Evolutionary conservation across 2,797 vertebrate genomes (phyloP), one percentile per base, ranked within the genome.

Genomic region (Urophycis tenuis): DNA sequence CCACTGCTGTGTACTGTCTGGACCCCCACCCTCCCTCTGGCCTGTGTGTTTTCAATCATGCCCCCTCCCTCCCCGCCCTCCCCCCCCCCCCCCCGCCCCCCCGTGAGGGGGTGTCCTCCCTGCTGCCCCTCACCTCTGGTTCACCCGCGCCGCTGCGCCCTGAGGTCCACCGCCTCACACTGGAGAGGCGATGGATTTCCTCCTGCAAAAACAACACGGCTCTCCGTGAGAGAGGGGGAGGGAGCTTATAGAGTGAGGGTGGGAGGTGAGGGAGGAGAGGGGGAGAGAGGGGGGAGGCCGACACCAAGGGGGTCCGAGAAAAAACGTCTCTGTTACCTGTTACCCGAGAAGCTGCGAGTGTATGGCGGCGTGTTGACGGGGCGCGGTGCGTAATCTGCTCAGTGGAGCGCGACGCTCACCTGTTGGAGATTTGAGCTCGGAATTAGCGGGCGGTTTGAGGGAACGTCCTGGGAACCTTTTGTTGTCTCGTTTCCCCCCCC

Each of bases 41-140:
- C 49, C 34, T 73, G 45, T 80, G 79, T 79, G 80, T 84, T 84
- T 85, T 87, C 78, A 85, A 75, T 86, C 78, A 85, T 32, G 41
- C 29, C 17, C 25, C 74, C 73, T 7, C 49, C n/a, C n/a, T n/a
- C n/a, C n/a, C n/a, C n/a, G n/a, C 30, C 36, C 32, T 6, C 60
- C 60, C 77, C 60, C 34, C 3, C 34, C 34, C 34, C 34, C 34
- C 17, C 19, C 45, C 53, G 9, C 5, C 53, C 53, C 53, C 79
- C 74, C 36, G 69, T 72, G n/a, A 60, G 75, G 78, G 77, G 80
- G 70, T 74, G 73, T 74, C 73, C 22, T 31, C 71, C 25, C 29
- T 75, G 80, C 78, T 78, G 74, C 53, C 19, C 34, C 60, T 85
- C 75, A 87, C 77, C 82, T 78, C 83, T 73, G 39, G 41, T 80